Conservation (phyloP, 2,113 vertebrate species). For the Ahaetulla prasina region DNA sequence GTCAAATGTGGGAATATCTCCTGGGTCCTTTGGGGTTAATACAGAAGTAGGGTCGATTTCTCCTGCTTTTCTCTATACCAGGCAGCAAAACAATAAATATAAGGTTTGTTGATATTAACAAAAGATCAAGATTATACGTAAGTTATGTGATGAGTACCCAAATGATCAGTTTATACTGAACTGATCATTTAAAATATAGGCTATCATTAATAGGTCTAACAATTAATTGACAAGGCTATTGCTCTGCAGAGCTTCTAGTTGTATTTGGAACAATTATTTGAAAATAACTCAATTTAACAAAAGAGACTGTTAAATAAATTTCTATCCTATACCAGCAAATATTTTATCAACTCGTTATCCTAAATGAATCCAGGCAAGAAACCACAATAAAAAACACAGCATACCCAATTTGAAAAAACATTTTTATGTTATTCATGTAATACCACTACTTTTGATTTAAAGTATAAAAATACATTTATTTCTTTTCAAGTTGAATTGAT, state of each 20-base stretch:
- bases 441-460: background rate
- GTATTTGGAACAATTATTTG: background rate
- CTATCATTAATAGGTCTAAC: background rate
- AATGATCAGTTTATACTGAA: background rate
- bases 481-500: background rate
- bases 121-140: background rate
- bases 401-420: background rate
- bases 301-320: background rate
- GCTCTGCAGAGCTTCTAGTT: background rate
- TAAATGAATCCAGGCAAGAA: background rate
- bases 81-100: background rate
- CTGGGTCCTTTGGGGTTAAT: constrained; percentile 83
- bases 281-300: background rate
- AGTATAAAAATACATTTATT: background rate
- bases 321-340: background rate
- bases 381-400: background rate
- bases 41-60: constrained; percentile 80
- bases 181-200: background rate
- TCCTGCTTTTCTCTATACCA: constrained; percentile 62
- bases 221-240: background rate
- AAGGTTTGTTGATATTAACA: background rate
- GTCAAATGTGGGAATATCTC: constrained; percentile 96
- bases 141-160: background rate
- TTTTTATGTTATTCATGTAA: background rate
- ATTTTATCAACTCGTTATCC: background rate